Conservation (phyloP, 1,140 invertebrate genomes). For the Drosophila melanogaster region Release_6_plus_ISO1_MT NC_004354.4:4266501-4267000, state of each 20-base stretch:
- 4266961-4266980: constrained; percentile 6
- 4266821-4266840: background rate
- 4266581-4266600: background rate
- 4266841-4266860: constrained; percentile 1
- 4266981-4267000: constrained; percentile 5
- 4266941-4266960: constrained; percentile 16
- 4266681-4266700: background rate
- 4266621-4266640: background rate
- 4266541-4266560: background rate
- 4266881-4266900: background rate
- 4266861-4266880: background rate
- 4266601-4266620: constrained; percentile 6
- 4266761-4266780: background rate
- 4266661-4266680: background rate
- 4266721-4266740: background rate
- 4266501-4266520: background rate
- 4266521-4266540: too few species aligned
- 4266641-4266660: background rate
- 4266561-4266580: background rate
- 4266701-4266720: background rate
- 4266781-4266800: background rate
- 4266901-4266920: constrained; percentile 4
- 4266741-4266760: background rate
- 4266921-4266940: constrained; percentile 12
- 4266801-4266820: background rate